A percentile compares a stretch with the other conserved stretches of the same genome.
Conservation (phyloP, 92 coral and sea anemone species). For the Phenganax subtilis region DNA sequence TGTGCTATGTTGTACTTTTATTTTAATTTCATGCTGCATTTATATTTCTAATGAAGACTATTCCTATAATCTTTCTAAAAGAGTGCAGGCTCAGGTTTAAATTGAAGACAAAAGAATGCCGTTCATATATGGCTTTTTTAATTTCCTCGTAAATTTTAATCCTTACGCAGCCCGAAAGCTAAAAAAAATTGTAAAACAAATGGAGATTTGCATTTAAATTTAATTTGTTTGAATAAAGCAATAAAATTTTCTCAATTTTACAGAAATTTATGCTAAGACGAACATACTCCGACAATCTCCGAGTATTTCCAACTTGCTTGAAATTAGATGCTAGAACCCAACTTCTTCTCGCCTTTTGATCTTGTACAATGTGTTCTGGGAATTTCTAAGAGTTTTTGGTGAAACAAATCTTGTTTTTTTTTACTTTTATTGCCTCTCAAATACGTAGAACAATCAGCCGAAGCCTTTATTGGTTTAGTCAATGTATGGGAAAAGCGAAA, state of each 20-base stretch:
- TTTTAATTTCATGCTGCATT: not conserved
- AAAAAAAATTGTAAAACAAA: not conserved
- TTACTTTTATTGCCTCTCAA: not conserved
- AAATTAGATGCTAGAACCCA: not conserved
- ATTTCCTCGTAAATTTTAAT: not conserved
- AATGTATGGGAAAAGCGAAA: slow-evolving; percentile 37
- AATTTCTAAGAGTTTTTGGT: not conserved
- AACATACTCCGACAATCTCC: not conserved
- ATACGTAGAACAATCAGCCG: slow-evolving; percentile 1
- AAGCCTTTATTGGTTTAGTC: slow-evolving; percentile 39
- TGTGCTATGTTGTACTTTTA: not conserved
- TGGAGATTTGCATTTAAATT: not conserved
- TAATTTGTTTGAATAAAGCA: not conserved
- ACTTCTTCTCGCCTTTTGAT: not conserved
- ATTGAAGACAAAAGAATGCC: not conserved
- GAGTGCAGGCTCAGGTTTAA: slow-evolving; percentile 7
- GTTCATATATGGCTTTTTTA: not conserved
- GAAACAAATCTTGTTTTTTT: not conserved
- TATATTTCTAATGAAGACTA: too few species aligned
- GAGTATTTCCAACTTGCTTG: not conserved
- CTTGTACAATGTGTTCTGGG: not conserved
- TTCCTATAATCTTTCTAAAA: not conserved
- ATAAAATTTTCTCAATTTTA: not conserved
- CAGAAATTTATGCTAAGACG: not conserved
- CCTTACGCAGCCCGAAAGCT: not conserved